Evolutionary conservation across 2,888 invertebrate genomes (phyloP).

Genomic region (Drosophila colorata): DNA sequence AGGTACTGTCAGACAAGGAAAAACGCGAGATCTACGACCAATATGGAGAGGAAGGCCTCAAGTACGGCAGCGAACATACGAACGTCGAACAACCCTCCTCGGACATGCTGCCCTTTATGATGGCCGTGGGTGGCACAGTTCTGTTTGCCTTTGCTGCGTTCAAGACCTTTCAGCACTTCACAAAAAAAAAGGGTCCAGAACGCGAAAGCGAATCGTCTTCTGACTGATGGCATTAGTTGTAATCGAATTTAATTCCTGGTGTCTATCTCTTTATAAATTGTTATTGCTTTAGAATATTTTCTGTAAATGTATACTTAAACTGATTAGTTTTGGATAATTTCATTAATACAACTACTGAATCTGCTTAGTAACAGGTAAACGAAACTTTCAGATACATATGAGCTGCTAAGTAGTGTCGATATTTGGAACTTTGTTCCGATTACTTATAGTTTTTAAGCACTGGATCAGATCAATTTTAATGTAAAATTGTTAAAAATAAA

Average conservation of each 20-base stretch:
- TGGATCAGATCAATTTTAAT: too few relatives aligned
- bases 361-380: too few relatives aligned
- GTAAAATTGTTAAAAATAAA: too few relatives aligned
- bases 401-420: too few relatives aligned
- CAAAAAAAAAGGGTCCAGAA: constrained; percentile 48
- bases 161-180: constrained; percentile 65
- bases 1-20: constrained; percentile 59
- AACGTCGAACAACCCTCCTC: constrained; percentile 43
- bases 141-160: constrained; percentile 66
- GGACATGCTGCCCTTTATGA: constrained; percentile 67
- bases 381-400: too few relatives aligned
- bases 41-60: constrained; percentile 61
- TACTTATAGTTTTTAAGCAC: too few relatives aligned
- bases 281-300: background rate
- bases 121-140: constrained; percentile 64
- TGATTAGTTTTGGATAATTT: too few relatives aligned
- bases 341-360: too few relatives aligned
- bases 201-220: constrained; percentile 48
- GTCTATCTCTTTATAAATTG: constrained; percentile 1
- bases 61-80: constrained; percentile 8
- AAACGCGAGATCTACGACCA: constrained; percentile 60
- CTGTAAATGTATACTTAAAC: too few relatives aligned
- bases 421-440: too few relatives aligned
- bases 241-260: background rate
- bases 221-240: constrained; percentile 16